Base-by-base conservation (phyloP, 2,113 vertebrate species). In the Salvator merianae region DNA sequence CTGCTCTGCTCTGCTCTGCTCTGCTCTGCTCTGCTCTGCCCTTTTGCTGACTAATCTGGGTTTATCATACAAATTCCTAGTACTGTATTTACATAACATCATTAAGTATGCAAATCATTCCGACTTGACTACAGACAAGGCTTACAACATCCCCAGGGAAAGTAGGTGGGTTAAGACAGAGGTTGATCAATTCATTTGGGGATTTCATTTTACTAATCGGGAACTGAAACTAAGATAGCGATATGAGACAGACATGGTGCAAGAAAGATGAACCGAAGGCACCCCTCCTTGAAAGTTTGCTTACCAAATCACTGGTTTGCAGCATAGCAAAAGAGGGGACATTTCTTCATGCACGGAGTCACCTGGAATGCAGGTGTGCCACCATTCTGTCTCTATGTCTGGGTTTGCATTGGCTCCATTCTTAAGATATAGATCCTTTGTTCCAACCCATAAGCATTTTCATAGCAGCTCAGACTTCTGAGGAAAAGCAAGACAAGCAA, bases 101-200 rank as follows among this genome's bases (percentile, higher is more conserved):
- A 79, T 73, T 79, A 85, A 79, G 26, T 53, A 85, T 73, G 83
- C 83, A 85, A 85, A 85, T 38, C 59, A 53, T 12, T 69, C 50
- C 34, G 14, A 63, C 50, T 22, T 24, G 30, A 62, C 76, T 20
- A 43, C 13, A n/a, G 34, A 40, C 73, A 30, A 5, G 4, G 9
- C 68, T 85, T 85, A 13, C 77, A 16, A 63, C 83, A 84, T 63
- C 53, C n/a, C n/a, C 16, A 59, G 18, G 18, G 43, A 43, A 65
- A 30, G 24, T 18, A 73, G 74, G n/a, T 50, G 63, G 55, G 70
- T 79, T 77, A 79, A 9, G 8, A 50, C 16, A 59, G 55, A 59
- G 55, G 55, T 59, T 63, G 68, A 72, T 63, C 76, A 14, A 69
- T 69, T 68, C 38, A 30, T 69, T 38, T 80, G 62, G 36, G 10